Percentiles rank a stretch among this genome's conserved stretches.
Evolutionary conservation across 2,888 invertebrate genomes (phyloP).

Genomic region (Euspilapteryx auroguttella): DNA sequence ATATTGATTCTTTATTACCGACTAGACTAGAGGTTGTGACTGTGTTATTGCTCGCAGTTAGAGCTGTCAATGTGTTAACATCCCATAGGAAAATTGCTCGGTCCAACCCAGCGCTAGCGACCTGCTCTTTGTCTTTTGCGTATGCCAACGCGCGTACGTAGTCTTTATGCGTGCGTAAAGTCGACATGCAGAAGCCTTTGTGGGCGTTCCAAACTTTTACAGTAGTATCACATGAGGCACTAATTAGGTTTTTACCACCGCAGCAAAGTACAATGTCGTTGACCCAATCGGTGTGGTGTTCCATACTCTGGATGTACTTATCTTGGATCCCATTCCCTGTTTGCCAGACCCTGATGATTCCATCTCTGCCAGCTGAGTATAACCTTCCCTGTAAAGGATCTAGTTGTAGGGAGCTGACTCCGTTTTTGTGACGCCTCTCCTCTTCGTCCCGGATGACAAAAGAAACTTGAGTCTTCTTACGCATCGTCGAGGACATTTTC

Average conservation of each 20-base stretch:
- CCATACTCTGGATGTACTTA: constrained; percentile 91
- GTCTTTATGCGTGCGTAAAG: constrained; percentile 95
- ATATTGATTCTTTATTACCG: constrained; percentile 98
- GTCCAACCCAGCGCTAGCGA: constrained; percentile 96
- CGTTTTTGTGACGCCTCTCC: constrained; percentile 92
- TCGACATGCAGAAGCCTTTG: constrained; percentile 99
- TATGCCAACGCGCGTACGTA: constrained; percentile 98
- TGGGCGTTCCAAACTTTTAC: constrained; percentile 99
- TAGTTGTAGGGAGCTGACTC: constrained; percentile 93
- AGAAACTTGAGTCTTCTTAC: constrained; percentile 80
- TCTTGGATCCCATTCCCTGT: constrained; percentile 59
- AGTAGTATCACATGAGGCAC: constrained; percentile 98
- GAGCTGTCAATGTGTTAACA: constrained; percentile 94
- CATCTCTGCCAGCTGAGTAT: constrained; percentile 96
- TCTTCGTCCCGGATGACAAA: constrained; percentile 97
- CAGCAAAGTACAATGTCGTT: constrained; percentile 98
- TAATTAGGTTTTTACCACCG: constrained; percentile 95
- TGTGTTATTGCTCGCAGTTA: constrained; percentile 98
- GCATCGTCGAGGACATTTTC: constrained; percentile 56
- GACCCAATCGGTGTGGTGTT: constrained; percentile 99
- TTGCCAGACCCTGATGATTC: constrained; percentile 94
- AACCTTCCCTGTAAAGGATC: constrained; percentile 86
- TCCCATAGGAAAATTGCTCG: constrained; percentile 98
- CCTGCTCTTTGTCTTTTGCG: constrained; percentile 94
- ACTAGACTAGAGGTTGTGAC: constrained; percentile 96